These are phyloP conservation scores for Myotis pilosus DNA, from an alignment of 2,797 vertebrate species.

Conservation along the genomic window DNA sequence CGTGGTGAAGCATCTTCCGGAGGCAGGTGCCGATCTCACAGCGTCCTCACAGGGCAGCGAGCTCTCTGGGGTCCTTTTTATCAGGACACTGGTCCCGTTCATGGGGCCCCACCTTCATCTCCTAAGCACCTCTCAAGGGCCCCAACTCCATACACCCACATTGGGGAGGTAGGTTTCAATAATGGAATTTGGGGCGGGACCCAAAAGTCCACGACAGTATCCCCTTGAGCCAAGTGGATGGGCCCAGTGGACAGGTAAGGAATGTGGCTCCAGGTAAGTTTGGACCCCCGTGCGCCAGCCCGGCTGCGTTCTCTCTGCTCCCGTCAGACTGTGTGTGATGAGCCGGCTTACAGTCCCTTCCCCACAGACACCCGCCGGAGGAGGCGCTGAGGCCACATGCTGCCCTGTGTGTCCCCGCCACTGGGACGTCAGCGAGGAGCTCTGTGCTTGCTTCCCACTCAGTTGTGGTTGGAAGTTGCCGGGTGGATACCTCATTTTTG, in stretches of 20 bases:
- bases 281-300: not conserved
- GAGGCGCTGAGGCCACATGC: not conserved
- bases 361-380: accelerated
- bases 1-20: not conserved
- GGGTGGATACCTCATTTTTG: slow-evolving; percentile 58
- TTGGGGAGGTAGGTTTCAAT: not conserved
- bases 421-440: accelerated
- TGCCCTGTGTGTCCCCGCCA: accelerated
- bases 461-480: slow-evolving; percentile 44
- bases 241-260: not conserved
- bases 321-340: not conserved
- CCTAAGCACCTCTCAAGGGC: not conserved
- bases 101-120: not conserved
- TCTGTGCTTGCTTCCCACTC: not conserved
- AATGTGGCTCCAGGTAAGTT: not conserved
- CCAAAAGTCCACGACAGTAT: accelerated
- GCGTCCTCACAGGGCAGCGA: not conserved
- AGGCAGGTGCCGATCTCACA: not conserved
- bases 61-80: not conserved
- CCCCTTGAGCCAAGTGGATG: accelerated
- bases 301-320: accelerated
- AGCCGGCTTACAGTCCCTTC: not conserved
- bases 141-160: not conserved
- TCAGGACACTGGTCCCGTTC: not conserved
- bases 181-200: not conserved